Evolutionary conservation across 2,797 vertebrate species (phyloP).

Genomic region (Orestias chungarensis): DNA sequence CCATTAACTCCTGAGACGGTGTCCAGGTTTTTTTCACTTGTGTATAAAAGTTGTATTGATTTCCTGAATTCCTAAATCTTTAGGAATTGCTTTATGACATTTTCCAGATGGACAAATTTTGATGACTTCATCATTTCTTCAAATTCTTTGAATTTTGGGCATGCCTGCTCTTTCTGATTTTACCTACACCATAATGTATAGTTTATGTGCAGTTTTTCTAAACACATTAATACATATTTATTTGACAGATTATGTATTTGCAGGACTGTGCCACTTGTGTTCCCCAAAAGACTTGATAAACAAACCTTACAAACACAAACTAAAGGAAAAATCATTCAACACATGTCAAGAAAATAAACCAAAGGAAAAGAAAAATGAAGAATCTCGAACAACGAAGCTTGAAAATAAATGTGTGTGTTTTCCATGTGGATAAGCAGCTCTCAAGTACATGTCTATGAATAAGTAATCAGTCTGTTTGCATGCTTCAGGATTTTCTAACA

Average conservation of each 20-base stretch:
- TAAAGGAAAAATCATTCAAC: conserved; percentile 29
- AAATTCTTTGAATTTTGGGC: too few relatives aligned
- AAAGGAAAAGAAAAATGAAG: too few relatives aligned
- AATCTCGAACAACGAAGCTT: conserved; percentile 3
- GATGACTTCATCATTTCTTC: too few relatives aligned
- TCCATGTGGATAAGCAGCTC: conserved; percentile 50
- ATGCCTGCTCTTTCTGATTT: background rate
- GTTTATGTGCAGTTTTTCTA: background rate
- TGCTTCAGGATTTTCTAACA: conserved; percentile 62
- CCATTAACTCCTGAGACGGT: too few relatives aligned
- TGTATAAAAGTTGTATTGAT: too few relatives aligned
- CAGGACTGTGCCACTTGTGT: background rate
- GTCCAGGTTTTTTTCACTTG: too few relatives aligned
- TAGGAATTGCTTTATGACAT: too few relatives aligned
- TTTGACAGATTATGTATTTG: background rate
- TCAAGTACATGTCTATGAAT: conserved; percentile 63
- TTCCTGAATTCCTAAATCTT: too few relatives aligned
- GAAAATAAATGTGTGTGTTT: conserved; percentile 59
- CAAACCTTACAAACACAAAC: background rate
- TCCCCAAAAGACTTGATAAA: background rate
- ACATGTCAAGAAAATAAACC: conserved; percentile 3
- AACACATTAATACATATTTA: background rate
- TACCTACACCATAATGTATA: background rate
- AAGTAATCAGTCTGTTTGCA: conserved; percentile 54
- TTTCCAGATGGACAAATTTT: too few relatives aligned